phyloP scores from a whole-genome alignment of 2,888 invertebrate genomes.

The Cephus spinipes region DNA sequence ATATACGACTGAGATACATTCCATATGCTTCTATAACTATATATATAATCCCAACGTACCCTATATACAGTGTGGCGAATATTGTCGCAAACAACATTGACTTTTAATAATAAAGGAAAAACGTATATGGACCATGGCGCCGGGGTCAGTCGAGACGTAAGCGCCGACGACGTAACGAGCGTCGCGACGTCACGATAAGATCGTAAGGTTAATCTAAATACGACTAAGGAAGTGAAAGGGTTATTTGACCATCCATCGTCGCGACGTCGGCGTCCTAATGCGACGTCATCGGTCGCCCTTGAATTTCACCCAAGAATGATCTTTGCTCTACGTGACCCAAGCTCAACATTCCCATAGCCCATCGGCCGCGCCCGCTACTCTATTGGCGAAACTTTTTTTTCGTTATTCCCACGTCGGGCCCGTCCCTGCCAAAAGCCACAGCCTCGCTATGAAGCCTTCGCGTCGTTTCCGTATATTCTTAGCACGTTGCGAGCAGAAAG shows the following conservation, averaged over 20 bases:
- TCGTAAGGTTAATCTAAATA: background rate
- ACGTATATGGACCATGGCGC: background rate
- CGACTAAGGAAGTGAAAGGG: background rate
- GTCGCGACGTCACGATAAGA: background rate
- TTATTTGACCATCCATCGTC: too few relatives aligned
- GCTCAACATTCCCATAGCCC: background rate
- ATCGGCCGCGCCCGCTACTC: background rate
- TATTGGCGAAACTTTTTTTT: background rate
- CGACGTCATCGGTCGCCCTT: too few relatives aligned
- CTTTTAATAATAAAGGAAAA: background rate
- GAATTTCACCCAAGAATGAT: background rate
- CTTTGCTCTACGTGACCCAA: background rate
- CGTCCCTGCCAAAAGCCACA: background rate
- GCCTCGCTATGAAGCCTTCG: constrained; percentile 10
- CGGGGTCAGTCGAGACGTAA: background rate
- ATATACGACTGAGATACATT: too few relatives aligned
- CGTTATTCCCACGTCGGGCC: background rate
- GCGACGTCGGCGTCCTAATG: too few relatives aligned
- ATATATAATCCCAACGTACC: background rate
- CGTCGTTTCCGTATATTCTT: constrained; percentile 20
- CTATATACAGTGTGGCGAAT: background rate
- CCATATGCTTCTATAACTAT: background rate
- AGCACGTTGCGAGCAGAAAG: constrained; percentile 15
- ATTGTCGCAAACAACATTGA: background rate
- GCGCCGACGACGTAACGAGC: background rate